Percentiles rank a stretch among this genome's conserved stretches.
These are phyloP conservation scores for Drosophila nr. perissopoda DNA, from an alignment of 2,888 invertebrate species.

Conservation along the genomic window DNA sequence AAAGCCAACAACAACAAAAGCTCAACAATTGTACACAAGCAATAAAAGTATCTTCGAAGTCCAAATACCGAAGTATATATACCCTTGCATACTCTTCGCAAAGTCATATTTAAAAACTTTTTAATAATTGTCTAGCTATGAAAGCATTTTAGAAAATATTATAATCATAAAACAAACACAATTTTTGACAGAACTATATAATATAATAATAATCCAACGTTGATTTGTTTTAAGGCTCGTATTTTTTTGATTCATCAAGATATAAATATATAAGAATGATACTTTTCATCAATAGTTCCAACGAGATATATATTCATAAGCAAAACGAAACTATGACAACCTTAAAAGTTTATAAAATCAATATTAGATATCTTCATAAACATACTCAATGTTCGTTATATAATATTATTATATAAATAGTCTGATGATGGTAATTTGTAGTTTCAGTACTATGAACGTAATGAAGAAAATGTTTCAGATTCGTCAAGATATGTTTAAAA, in stretches of 20 bases:
- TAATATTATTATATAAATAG: not conserved
- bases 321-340: not conserved
- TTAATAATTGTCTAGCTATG: not conserved
- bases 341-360: not conserved
- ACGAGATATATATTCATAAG: not conserved
- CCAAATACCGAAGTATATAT: not conserved
- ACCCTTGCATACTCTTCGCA: not conserved
- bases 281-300: not conserved
- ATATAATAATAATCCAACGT: not conserved
- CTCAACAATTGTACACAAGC: not conserved
- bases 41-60: not conserved
- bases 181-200: not conserved
- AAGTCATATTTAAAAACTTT: not conserved
- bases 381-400: not conserved
- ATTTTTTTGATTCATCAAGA: not conserved
- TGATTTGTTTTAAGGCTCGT: not conserved
- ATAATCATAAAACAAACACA: too few species aligned
- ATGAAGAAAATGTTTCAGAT: not conserved
- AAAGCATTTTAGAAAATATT: not conserved
- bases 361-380: not conserved
- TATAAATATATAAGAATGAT: not conserved
- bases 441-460: not conserved
- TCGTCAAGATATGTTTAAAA: not conserved
- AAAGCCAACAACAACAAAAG: slow-evolving; percentile 14
- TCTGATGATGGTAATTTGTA: not conserved